Base-by-base conservation (phyloP, 2,888 invertebrate genomes). In the Macrophya annulata region DNA sequence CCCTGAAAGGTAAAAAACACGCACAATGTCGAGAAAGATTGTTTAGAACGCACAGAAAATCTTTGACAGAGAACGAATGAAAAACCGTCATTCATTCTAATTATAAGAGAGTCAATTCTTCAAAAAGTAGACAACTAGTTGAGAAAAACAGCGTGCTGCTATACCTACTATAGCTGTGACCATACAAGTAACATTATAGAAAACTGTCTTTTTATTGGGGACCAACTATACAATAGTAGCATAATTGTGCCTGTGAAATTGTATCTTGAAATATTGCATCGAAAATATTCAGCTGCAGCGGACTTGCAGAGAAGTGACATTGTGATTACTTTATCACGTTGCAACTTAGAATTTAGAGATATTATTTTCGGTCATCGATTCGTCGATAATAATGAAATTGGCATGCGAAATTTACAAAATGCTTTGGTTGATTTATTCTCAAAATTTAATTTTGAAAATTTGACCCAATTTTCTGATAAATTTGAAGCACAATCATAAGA, bases 171-270 rank as follows among this genome's bases (percentile, higher is more conserved):
- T 2, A 31, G 31, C 31, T 31, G 31, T 31, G 31, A 31, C 31
- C 31, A 77, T 48, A n/a, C n/a, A 45, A 55, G 17, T 59, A 81
- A 3, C 65, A 84, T 21, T 51, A 55, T 84, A 21, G 43, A n/a
- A 45, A n/a, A 68, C n/a, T n/a, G n/a, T n/a, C n/a, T 37, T 45
- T 37, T 59, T 79, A 15, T 71, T 31, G 71, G 31, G 40, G 71
- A 31, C 15, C 2, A 71, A 71, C 37, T 37, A 10, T 37, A 15
- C 12, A 71, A 31, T 40, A 71, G 4, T 37, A 17, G 31, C n/a
- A 71, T 10, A 10, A 6, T 71, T 40, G 37, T 37, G 10, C 6
- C 1, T 37, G 12, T 37, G 25, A 37, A 71, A 71, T 5, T 37
- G 25, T 12, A 37, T 17, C 17, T 15, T 25, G 8, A 68, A 10